Evolutionary conservation across 2,888 invertebrate species (phyloP).

Genomic region (Drosophila eohydei): DNA sequence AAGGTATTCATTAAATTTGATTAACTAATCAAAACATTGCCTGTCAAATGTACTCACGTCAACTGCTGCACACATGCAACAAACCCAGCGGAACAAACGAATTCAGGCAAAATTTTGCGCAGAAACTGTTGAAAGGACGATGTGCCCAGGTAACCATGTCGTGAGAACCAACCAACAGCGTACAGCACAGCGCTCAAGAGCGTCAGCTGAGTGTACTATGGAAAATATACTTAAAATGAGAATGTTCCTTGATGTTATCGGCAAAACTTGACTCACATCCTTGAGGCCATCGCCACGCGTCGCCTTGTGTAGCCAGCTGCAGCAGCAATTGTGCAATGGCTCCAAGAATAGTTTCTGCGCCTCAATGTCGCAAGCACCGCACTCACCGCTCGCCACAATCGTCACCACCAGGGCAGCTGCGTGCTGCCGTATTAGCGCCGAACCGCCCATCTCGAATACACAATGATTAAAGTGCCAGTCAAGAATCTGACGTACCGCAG

Average conservation of each 20-base stretch:
- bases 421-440: constrained; percentile 84
- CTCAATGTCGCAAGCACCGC: constrained; percentile 74
- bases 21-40: constrained; percentile 19
- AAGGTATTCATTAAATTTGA: constrained; percentile 34
- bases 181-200: constrained; percentile 80
- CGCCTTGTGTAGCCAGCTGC: constrained; percentile 83
- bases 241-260: not conserved
- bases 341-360: constrained; percentile 73
- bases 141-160: constrained; percentile 50
- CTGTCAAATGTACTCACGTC: constrained; percentile 68
- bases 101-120: constrained; percentile 78
- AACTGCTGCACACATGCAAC: constrained; percentile 68
- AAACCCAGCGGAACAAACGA: constrained; percentile 77
- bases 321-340: constrained; percentile 81
- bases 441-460: constrained; percentile 81
- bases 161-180: constrained; percentile 76
- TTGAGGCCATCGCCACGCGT: constrained; percentile 62
- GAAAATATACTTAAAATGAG: constrained; percentile 41
- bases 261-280: constrained; percentile 70
- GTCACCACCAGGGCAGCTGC: constrained; percentile 82
- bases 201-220: constrained; percentile 82
- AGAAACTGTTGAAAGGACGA: constrained; percentile 72
- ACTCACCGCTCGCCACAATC: constrained; percentile 76
- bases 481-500: constrained; percentile 83
- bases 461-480: constrained; percentile 84